Evolutionary conservation across 2,888 invertebrate species (phyloP).

Genomic region (Psylliodes chrysocephalus): DNA sequence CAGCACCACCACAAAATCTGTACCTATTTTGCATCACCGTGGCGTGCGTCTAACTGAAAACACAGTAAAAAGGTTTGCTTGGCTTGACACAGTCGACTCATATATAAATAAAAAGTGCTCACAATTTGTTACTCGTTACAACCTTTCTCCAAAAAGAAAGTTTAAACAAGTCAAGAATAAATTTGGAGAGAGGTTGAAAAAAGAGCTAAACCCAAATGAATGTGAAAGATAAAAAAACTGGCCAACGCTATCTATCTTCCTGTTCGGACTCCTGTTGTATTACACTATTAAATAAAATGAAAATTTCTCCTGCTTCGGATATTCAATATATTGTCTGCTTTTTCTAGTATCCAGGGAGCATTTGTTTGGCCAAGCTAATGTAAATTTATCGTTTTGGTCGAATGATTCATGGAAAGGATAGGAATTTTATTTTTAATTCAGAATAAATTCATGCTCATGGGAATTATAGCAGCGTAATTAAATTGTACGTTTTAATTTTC

Average conservation of each 20-base stretch:
- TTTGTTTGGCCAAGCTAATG: slow-evolving; percentile 13
- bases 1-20: too few relatives aligned
- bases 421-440: too few relatives aligned
- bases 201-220: slow-evolving; percentile 26
- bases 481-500: too few relatives aligned
- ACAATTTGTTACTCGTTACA: slow-evolving; percentile 8
- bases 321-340: slow-evolving; percentile 16
- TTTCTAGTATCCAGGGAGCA: slow-evolving; percentile 14
- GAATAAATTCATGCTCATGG: too few relatives aligned
- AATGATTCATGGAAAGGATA: not conserved
- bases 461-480: too few relatives aligned
- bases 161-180: slow-evolving; percentile 30
- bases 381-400: slow-evolving; percentile 11
- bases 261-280: slow-evolving; percentile 20
- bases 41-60: too few relatives aligned
- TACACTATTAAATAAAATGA: slow-evolving; percentile 18
- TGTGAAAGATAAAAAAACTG: slow-evolving; percentile 25
- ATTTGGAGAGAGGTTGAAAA: slow-evolving; percentile 16
- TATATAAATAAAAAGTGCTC: not conserved
- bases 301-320: slow-evolving; percentile 12
- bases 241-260: slow-evolving; percentile 20
- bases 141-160: slow-evolving; percentile 37
- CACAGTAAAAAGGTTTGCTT: too few relatives aligned
- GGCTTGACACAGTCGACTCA: not conserved
- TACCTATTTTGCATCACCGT: too few relatives aligned